Percentiles rank a stretch among this genome's conserved stretches.
These are phyloP conservation scores for Ptychobarbus kaznakovi DNA, from an alignment of 2,797 vertebrate species.

Conservation along the genomic window DNA sequence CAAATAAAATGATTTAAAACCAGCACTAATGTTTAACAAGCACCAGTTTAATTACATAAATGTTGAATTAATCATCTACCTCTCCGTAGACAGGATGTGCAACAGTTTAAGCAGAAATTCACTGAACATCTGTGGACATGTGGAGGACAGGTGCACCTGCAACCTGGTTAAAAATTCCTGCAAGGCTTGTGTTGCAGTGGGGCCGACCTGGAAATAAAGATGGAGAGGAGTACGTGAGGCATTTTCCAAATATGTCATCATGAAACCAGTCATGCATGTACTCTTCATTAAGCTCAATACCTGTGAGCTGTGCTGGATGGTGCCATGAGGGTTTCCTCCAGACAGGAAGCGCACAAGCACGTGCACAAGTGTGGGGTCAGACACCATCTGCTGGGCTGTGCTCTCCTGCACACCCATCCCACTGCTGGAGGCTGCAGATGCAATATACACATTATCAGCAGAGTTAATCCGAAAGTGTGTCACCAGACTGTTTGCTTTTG, in stretches of 20 bases:
- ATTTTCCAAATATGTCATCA: not conserved
- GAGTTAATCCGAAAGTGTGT: conserved; percentile 4
- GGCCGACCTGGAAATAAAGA: conserved; percentile 83
- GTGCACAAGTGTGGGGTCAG: conserved; percentile 93
- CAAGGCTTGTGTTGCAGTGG: conserved; percentile 98
- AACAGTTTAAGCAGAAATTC: conserved; percentile 97
- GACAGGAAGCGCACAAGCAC: conserved; percentile 98
- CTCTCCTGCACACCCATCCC: conserved; percentile 89
- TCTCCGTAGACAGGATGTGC: conserved; percentile 97
- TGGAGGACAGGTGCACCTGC: conserved; percentile 97
- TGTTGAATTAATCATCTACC: conserved; percentile 74
- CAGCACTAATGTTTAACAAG: not conserved
- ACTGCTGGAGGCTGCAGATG: conserved; percentile 79
- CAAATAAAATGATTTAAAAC: not conserved
- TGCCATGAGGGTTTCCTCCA: conserved; percentile 93
- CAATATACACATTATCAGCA: conserved; percentile 16
- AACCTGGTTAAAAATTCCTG: conserved; percentile 96
- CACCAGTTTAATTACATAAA: not conserved
- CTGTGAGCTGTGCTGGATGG: conserved; percentile 96
- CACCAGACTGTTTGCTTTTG: conserved; percentile 13
- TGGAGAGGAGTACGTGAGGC: not conserved
- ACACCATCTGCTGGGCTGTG: conserved; percentile 95
- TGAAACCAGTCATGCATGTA: not conserved
- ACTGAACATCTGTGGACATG: conserved; percentile 97
- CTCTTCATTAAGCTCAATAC: conserved; percentile 65